Conservation (phyloP, 2,797 vertebrate species). For the Pseudotriccus pelzelni region DNA sequence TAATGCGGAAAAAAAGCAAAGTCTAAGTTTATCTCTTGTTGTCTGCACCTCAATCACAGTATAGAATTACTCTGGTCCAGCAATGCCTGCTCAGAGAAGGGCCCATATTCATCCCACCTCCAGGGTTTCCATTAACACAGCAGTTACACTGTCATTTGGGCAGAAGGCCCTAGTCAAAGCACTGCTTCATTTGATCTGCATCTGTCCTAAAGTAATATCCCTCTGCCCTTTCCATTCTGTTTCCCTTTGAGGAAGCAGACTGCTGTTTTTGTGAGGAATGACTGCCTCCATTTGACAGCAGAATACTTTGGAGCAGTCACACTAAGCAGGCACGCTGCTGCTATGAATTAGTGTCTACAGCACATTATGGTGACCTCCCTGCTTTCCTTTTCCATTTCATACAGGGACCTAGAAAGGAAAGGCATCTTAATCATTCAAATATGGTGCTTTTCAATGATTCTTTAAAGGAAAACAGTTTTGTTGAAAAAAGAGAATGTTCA, state of each 20-base stretch:
- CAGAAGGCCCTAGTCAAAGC: constrained; percentile 40
- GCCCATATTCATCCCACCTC: constrained; percentile 49
- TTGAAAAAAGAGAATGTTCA: neutral
- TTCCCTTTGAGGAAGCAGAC: constrained; percentile 1
- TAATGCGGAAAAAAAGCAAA: neutral
- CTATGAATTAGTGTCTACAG: neutral
- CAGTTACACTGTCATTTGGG: constrained; percentile 54
- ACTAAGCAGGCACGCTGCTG: neutral
- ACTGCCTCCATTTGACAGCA: constrained; percentile 41
- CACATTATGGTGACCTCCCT: neutral
- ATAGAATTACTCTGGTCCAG: constrained; percentile 45
- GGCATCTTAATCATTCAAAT: neutral
- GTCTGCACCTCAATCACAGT: neutral
- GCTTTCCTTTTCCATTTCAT: neutral
- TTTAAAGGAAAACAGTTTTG: constrained; percentile 9
- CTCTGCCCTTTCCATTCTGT: constrained; percentile 24
- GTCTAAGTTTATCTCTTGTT: constrained; percentile 34
- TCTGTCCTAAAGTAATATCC: constrained; percentile 57
- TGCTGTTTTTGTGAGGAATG: constrained; percentile 42
- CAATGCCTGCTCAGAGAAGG: neutral
- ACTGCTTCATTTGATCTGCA: constrained; percentile 62
- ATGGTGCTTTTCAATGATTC: neutral
- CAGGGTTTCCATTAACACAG: constrained; percentile 63
- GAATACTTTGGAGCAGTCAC: neutral
- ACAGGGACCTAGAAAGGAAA: neutral